Percentiles rank a stretch among this genome's conserved stretches.
Conservation (phyloP, 1,140 invertebrate genomes). For the Aphis craccivora region DNA sequence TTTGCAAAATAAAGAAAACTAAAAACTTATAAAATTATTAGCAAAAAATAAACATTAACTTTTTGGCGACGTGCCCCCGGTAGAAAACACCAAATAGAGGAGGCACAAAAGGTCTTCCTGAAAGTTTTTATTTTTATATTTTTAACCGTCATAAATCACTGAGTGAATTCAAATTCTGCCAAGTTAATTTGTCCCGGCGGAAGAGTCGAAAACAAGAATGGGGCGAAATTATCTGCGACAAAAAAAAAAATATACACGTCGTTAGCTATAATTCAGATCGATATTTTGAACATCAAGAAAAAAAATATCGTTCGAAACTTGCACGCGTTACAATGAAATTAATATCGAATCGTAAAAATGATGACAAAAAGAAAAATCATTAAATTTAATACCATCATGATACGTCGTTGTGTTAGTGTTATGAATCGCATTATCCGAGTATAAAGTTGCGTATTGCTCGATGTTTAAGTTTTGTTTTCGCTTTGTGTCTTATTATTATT, state of each 20-base stretch:
- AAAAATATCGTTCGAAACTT: background rate
- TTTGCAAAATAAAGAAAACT: background rate
- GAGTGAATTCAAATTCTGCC: constrained; percentile 28
- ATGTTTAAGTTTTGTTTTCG: background rate
- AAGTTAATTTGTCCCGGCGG: constrained; percentile 42
- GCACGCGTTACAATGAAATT: background rate
- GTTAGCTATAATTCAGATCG: background rate
- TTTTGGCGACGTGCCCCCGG: background rate
- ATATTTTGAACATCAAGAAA: background rate
- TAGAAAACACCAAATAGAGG: background rate
- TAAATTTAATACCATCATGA: background rate
- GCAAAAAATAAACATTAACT: background rate
- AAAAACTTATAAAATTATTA: constrained; percentile 25
- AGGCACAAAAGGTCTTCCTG: constrained; percentile 29
- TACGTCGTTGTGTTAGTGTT: background rate
- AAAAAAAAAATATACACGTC: background rate
- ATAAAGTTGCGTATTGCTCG: background rate
- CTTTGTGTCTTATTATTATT: background rate
- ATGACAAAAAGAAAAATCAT: background rate
- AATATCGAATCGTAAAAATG: background rate
- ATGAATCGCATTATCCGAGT: background rate
- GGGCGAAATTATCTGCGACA: background rate
- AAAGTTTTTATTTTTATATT: background rate
- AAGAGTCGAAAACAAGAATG: constrained; percentile 23
- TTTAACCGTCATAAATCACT: constrained; percentile 39